Evolutionary conservation across 2,888 invertebrate species (phyloP).

Genomic region (Dyspetes luteomarginatus): DNA sequence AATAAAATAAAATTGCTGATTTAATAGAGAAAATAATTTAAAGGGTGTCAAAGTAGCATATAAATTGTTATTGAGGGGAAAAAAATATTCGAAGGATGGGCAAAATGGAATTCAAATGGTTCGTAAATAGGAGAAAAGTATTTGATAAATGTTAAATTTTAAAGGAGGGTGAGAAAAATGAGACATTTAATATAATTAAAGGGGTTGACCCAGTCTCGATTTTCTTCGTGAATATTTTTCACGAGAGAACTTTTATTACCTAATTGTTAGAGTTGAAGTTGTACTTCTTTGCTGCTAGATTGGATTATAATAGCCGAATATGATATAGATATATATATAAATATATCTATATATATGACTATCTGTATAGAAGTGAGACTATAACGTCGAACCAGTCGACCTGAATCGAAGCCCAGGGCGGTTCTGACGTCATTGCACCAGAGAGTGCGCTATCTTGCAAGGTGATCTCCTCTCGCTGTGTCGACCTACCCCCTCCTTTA

Average conservation of each 20-base stretch:
- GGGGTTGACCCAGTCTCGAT: slow-evolving; percentile 13
- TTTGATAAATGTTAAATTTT: background rate
- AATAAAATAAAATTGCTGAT: no score
- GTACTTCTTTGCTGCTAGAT: background rate
- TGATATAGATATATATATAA: background rate
- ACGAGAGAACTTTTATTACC: slow-evolving; percentile 18
- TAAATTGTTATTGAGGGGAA: background rate
- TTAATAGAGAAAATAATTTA: no score
- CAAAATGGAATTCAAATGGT: background rate
- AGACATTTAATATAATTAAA: slow-evolving; percentile 11
- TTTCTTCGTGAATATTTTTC: background rate
- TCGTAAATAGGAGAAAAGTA: background rate
- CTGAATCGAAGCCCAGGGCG: slow-evolving; percentile 64
- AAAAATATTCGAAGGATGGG: background rate
- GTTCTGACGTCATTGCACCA: slow-evolving; percentile 70
- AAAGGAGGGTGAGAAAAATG: background rate
- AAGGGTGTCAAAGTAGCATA: no score
- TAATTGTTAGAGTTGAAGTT: slow-evolving; percentile 19
- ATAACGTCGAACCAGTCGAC: slow-evolving; percentile 62
- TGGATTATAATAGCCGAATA: slow-evolving; percentile 4
- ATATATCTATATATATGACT: background rate
- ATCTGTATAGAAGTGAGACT: slow-evolving; percentile 10
- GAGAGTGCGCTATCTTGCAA: slow-evolving; percentile 70
- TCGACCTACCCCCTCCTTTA: slow-evolving; percentile 15
- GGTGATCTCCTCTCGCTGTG: slow-evolving; percentile 64